Conservation (phyloP, 2,888 invertebrate genomes). For the Xestia ashworthii region DNA sequence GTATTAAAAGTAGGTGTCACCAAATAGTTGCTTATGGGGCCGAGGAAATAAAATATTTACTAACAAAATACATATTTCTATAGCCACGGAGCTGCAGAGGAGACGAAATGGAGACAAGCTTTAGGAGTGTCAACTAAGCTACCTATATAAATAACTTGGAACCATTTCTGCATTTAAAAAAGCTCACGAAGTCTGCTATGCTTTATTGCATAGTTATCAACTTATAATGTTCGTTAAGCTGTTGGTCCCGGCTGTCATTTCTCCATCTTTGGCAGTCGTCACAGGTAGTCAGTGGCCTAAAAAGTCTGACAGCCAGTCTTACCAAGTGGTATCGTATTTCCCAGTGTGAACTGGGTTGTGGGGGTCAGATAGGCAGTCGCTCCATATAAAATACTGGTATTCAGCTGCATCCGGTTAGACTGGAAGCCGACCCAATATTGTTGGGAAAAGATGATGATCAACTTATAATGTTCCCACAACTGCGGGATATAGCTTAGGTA, state of each 20-base stretch:
- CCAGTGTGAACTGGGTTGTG: too few relatives aligned
- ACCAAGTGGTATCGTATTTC: too few relatives aligned
- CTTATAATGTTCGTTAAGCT: too few relatives aligned
- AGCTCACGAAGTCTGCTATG: neutral
- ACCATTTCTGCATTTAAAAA: neutral
- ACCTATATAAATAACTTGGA: neutral
- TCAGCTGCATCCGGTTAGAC: too few relatives aligned
- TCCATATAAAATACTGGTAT: too few relatives aligned
- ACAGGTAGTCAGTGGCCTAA: too few relatives aligned
- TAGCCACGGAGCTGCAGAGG: neutral
- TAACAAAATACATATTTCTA: slow-evolving; percentile 9
- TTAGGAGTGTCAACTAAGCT: neutral
- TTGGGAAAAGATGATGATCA: too few relatives aligned
- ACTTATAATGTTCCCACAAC: neutral
- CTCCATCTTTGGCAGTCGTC: too few relatives aligned
- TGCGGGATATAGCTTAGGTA: neutral
- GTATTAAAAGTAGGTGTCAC: neutral
- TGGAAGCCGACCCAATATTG: too few relatives aligned
- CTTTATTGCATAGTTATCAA: neutral
- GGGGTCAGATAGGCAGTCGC: too few relatives aligned
- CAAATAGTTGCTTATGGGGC: slow-evolving; percentile 5
- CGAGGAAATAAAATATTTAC: slow-evolving; percentile 2
- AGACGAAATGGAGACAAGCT: slow-evolving; percentile 5
- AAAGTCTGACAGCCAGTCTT: too few relatives aligned
- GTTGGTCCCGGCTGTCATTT: too few relatives aligned